Evolutionary conservation across 2,797 vertebrate species (phyloP).

Genomic region (Falco columbarius): DNA sequence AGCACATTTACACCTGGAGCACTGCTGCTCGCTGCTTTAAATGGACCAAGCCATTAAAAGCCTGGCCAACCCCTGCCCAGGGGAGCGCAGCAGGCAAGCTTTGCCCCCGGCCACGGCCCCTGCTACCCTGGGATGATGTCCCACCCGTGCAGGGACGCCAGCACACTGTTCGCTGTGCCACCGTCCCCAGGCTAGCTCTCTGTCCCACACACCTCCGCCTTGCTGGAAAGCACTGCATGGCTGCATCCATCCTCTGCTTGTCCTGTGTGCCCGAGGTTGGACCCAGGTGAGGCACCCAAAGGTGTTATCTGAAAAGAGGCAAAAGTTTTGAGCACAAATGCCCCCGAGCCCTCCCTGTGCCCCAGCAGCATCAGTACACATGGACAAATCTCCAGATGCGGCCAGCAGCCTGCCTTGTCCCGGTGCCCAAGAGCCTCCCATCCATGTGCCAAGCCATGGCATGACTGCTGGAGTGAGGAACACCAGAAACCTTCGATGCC

Average conservation of each 20-base stretch:
- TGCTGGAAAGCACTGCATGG: background rate
- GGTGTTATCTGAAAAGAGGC: slow-evolving; percentile 9
- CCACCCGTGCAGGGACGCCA: background rate
- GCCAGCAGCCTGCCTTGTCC: background rate
- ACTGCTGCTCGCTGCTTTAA: background rate
- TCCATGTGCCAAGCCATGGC: rapidly evolving
- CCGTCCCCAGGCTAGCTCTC: background rate
- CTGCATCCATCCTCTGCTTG: background rate
- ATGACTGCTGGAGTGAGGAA: background rate
- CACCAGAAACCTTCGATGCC: background rate
- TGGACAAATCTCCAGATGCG: rapidly evolving
- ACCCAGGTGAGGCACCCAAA: background rate
- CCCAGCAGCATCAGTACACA: background rate
- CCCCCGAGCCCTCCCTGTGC: rapidly evolving
- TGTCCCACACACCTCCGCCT: background rate
- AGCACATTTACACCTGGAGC: background rate
- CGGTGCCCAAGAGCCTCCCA: rapidly evolving
- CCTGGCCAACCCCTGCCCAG: rapidly evolving
- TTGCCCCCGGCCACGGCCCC: background rate
- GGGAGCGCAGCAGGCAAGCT: background rate
- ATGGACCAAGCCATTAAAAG: background rate
- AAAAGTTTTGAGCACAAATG: background rate
- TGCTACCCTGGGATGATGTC: background rate
- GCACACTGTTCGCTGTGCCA: background rate
- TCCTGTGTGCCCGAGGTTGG: background rate